phyloP scores from a whole-genome alignment of 2,797 vertebrate species.

The Basileuterus tristriatus region DNA sequence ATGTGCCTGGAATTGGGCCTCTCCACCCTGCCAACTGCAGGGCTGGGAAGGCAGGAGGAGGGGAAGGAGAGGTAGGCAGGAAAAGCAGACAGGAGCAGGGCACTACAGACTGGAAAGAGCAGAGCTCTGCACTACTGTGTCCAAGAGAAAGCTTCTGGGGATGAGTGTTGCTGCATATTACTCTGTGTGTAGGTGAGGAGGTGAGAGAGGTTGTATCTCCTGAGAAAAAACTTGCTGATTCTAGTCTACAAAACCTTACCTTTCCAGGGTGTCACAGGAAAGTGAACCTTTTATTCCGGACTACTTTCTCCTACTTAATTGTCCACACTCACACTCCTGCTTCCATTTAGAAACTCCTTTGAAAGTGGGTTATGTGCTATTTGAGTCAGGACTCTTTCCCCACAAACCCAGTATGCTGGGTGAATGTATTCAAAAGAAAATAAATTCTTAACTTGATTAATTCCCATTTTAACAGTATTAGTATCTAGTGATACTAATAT shows the following conservation, averaged over 20 bases:
- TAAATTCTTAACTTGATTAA: background rate
- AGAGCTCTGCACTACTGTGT: rapidly evolving
- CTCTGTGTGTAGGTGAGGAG: background rate
- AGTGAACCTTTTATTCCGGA: background rate
- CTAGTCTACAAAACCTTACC: background rate
- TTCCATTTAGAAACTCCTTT: background rate
- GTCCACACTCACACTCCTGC: background rate
- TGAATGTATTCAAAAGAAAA: background rate
- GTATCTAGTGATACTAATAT: background rate
- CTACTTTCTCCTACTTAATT: background rate
- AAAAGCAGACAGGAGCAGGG: background rate
- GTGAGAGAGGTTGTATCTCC: background rate
- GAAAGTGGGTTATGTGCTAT: background rate
- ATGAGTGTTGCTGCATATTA: background rate
- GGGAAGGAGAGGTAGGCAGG: background rate
- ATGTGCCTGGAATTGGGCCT: background rate
- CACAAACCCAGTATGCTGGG: background rate
- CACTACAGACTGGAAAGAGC: background rate
- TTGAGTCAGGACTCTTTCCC: background rate
- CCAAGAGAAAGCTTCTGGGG: background rate
- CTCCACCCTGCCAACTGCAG: background rate
- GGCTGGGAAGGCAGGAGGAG: background rate
- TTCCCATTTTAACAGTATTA: background rate
- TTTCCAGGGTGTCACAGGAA: background rate
- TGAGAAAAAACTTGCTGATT: background rate